phyloP scores from a whole-genome alignment of 2,113 vertebrate genomes.

The Lycocorax pyrrhopterus region DNA sequence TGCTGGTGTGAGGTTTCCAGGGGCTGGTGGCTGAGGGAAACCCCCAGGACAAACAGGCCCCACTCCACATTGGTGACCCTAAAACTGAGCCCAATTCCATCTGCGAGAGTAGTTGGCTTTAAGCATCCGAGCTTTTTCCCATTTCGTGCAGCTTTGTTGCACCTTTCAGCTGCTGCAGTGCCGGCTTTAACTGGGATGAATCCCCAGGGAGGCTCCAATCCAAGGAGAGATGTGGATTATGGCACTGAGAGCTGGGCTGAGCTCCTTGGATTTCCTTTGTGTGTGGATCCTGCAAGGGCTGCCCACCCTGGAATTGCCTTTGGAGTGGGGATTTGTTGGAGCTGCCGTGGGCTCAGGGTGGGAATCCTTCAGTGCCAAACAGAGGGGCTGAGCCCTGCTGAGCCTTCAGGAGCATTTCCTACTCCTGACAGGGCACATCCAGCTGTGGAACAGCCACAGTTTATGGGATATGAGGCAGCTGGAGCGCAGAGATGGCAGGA shows the following conservation, averaged over 20 bases:
- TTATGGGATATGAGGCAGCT: neutral
- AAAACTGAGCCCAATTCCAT: neutral
- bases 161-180: neutral
- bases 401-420: neutral
- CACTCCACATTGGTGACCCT: rapidly evolving
- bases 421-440: neutral
- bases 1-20: neutral
- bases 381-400: neutral
- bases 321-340: neutral
- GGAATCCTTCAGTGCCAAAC: neutral
- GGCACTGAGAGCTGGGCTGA: neutral
- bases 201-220: neutral
- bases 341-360: neutral
- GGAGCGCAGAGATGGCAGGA: neutral
- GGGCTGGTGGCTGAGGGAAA: neutral
- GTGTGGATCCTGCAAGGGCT: neutral
- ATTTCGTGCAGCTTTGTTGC: rapidly evolving
- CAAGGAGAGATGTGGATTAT: neutral
- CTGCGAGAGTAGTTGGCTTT: neutral
- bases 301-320: neutral
- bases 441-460: neutral
- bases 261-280: neutral
- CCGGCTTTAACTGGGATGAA: neutral
- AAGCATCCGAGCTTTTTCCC: neutral
- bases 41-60: neutral